Evolutionary conservation across 2,113 vertebrate species (phyloP).

Genomic region (Camelus bactrianus): DNA sequence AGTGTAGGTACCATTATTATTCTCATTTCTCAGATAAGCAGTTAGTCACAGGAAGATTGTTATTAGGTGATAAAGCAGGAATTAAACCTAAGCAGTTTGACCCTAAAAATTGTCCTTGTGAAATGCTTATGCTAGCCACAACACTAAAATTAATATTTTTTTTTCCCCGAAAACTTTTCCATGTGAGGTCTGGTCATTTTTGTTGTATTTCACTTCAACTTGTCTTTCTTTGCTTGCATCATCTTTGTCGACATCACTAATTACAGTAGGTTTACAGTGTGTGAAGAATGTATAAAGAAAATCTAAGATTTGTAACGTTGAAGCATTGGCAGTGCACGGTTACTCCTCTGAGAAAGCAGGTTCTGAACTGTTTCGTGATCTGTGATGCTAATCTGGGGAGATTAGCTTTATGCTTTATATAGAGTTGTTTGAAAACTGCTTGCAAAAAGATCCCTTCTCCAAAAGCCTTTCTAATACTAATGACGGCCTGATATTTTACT

Average conservation of each 20-base stretch:
- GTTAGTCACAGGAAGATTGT: neutral
- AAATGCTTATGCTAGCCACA: neutral
- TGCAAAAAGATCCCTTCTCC: neutral
- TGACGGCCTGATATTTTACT: neutral
- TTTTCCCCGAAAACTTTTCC: neutral
- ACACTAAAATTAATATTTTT: slow-evolving; percentile 7
- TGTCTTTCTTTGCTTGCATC: neutral
- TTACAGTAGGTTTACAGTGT: neutral
- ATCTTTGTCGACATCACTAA: neutral
- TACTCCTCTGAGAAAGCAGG: neutral
- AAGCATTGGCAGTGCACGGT: neutral
- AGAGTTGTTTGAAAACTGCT: neutral
- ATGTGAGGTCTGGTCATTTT: neutral
- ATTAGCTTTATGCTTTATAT: neutral
- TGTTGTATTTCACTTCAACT: neutral
- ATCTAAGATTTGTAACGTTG: neutral
- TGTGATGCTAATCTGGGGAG: neutral
- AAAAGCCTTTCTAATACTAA: slow-evolving; percentile 4
- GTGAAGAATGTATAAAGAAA: neutral
- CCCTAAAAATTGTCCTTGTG: neutral
- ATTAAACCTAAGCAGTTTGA: neutral
- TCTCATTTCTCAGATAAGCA: neutral
- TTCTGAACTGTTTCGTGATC: neutral
- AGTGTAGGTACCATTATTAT: neutral
- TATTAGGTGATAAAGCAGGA: neutral